phyloP scores from a whole-genome alignment of 2,797 vertebrate genomes.

The Champsocephalus esox region DNA sequence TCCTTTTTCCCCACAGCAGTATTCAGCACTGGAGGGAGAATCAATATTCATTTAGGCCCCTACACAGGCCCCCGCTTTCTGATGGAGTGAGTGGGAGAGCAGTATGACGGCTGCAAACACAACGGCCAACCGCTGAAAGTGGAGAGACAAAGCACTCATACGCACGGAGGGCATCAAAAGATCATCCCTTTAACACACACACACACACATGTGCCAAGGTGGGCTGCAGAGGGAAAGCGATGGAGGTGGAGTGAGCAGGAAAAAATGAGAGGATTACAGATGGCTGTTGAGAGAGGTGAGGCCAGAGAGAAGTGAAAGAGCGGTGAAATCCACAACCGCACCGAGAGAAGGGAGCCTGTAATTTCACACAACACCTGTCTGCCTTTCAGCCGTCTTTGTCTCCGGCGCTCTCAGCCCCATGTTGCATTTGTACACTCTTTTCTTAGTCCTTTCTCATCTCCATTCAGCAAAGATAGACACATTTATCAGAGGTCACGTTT shows the following conservation, averaged over 20 bases:
- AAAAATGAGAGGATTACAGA: conserved; percentile 76
- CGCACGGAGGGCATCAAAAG: conserved; percentile 76
- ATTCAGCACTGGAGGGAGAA: conserved; percentile 81
- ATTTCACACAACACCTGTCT: conserved; percentile 78
- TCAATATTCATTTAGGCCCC: conserved; percentile 84
- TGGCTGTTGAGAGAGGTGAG: conserved; percentile 77
- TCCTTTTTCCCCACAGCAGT: conserved; percentile 54
- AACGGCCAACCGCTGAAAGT: conserved; percentile 69
- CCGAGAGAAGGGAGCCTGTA: conserved; percentile 74
- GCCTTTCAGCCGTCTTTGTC: conserved; percentile 75
- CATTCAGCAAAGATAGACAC: conserved; percentile 40
- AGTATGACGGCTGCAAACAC: conserved; percentile 75
- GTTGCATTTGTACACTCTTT: conserved; percentile 55
- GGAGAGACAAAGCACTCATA: conserved; percentile 70
- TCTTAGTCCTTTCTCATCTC: conserved; percentile 9
- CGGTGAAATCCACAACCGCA: conserved; percentile 76
- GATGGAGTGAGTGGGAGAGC: conserved; percentile 83
- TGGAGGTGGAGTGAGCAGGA: conserved; percentile 69
- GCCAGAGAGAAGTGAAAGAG: conserved; percentile 71
- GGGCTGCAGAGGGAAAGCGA: conserved; percentile 65
- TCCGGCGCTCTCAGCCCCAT: conserved; percentile 50
- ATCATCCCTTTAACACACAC: conserved; percentile 75
- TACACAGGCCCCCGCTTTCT: conserved; percentile 74
- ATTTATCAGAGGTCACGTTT: conserved; percentile 52
- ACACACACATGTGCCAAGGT: conserved; percentile 48